phyloP scores from a whole-genome alignment of 1,140 invertebrate genomes.

The Monomorium pharaonis region DNA sequence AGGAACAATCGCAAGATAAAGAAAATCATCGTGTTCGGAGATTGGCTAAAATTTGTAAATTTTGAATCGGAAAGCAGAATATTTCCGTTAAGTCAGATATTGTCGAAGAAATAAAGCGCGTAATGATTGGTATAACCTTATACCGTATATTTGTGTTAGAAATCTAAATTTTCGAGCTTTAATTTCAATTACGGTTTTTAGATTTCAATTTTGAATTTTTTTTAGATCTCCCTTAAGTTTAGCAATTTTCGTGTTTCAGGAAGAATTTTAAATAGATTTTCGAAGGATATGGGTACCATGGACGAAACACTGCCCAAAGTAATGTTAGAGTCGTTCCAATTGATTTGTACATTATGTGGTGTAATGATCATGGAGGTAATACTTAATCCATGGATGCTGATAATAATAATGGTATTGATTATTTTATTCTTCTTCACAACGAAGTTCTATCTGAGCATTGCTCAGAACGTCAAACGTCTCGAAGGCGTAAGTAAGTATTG shows the following conservation, averaged over 20 bases:
- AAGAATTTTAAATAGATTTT: constrained; percentile 13
- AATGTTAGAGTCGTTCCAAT: constrained; percentile 88
- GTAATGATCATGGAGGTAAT: constrained; percentile 86
- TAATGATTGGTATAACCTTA: too few relatives aligned
- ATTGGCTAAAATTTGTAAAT: not conserved
- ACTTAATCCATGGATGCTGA: constrained; percentile 87
- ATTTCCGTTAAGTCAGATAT: not conserved
- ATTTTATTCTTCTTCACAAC: constrained; percentile 86
- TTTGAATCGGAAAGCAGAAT: not conserved
- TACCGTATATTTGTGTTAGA: too few relatives aligned
- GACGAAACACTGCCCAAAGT: constrained; percentile 91
- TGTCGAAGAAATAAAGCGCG: too few relatives aligned
- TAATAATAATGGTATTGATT: constrained; percentile 86
- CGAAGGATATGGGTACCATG: constrained; percentile 90
- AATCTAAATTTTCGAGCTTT: not conserved
- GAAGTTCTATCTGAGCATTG: constrained; percentile 87
- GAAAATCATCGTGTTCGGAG: not conserved
- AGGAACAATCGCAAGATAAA: too few relatives aligned
- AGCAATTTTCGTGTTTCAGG: not conserved
- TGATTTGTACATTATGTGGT: constrained; percentile 79
- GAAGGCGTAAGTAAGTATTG: constrained; percentile 85
- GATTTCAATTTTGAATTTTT: not conserved
- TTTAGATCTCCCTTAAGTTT: not conserved
- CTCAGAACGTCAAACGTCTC: constrained; percentile 87
- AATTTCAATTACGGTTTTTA: not conserved